Base-by-base conservation (phyloP, 2,797 vertebrate genomes). In the Novumbra hubbsi region DNA sequence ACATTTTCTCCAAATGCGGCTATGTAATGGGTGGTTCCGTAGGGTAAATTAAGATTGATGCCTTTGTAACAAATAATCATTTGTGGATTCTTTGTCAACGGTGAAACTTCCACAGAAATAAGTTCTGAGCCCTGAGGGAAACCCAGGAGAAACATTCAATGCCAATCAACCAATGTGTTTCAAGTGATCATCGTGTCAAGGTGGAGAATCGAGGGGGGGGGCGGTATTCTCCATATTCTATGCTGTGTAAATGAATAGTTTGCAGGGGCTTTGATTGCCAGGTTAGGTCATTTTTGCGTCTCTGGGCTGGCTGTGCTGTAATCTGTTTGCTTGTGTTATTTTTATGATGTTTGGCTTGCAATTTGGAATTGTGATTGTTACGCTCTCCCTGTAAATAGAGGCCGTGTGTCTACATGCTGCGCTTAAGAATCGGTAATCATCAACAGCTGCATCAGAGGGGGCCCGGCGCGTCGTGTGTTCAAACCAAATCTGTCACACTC, bases 391-490 rank as follows among this genome's bases (percentile, higher is more conserved):
- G 84, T 89, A 81, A 88, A 89, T 84, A 27, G 76, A 65, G 76
- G 66, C 80, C 80, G 80, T 76, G 80, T 84, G 74, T 91, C 85
- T 88, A 73, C 86, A 83, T 82, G 76, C 80, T 83, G 87, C 62
- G 86, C 85, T 86, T 88, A 85, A 86, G 84, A 84, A 89, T 85
- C 79, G 76, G 76, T 89, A 90, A 93, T 86, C 85, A 81, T 84
- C 89, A 90, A 88, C 91, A 92, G 90, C 90, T 92, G 91, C 89
- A 89, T 93, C 87, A 92, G 92, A 92, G 89, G 66, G 52, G 12
- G 70, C 76, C 8, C 66, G 85, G 41, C 85, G 70, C 77, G 81
- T 83, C 85, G 86, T 88, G 91, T 82, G 72, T 89, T 91, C 88
- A 85, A 87, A 84, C 84, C 77, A 82, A 81, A 90, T 89, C 86